These are phyloP conservation scores for Euglossa dilemma DNA, from an alignment of 1,140 invertebrate species.

Conservation along the genomic window DNA sequence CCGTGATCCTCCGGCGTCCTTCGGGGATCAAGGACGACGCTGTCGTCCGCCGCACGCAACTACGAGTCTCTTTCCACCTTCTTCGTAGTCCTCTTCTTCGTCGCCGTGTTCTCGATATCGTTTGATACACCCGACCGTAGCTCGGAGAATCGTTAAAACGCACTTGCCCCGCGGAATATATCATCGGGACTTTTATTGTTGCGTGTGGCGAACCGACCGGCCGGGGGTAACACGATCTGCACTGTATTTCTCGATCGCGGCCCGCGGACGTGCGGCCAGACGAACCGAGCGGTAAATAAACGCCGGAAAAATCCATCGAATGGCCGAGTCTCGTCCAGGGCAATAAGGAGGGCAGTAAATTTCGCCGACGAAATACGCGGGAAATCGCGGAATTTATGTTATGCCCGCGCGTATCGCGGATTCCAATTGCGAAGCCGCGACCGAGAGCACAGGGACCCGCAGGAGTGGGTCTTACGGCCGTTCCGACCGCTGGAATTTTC, in stretches of 20 bases:
- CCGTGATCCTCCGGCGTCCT: conserved; percentile 44
- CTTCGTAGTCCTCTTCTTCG: neutral
- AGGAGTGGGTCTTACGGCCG: neutral
- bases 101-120: neutral
- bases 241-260: conserved; percentile 20
- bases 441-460: neutral
- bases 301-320: conserved; percentile 6
- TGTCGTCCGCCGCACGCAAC: neutral
- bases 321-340: neutral
- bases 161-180: conserved; percentile 31
- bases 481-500: no score
- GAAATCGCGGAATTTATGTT: conserved; percentile 34
- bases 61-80: neutral
- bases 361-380: neutral
- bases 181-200: conserved; percentile 48
- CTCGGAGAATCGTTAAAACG: conserved; percentile 36
- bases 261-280: neutral
- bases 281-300: conserved; percentile 12
- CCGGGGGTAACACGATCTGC: conserved; percentile 21
- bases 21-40: conserved; percentile 45
- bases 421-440: neutral
- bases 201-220: neutral
- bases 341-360: conserved; percentile 30
- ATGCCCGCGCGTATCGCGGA: neutral
- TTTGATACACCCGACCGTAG: neutral